Evolutionary conservation across 37 sponge, comb jelly and placozoan genomes (phyloP), one percentile per base, ranked within the genome.

Genomic region (Bolinopsis microptera): DNA sequence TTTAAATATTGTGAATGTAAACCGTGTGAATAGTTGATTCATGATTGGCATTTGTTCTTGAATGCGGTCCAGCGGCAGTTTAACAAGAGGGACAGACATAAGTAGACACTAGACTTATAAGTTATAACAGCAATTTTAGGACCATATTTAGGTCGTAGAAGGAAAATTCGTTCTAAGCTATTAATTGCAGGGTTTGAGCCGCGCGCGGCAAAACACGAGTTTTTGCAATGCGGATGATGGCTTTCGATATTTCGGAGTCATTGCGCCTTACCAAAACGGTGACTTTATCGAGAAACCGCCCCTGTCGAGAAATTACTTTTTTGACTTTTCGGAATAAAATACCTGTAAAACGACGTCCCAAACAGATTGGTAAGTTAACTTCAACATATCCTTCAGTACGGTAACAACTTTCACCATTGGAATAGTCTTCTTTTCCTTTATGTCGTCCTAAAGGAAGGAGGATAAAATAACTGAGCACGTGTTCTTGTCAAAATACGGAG

Each of bases 271-370:
- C 61, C 5, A 48, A 5, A 18, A 18, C 13, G 13, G 61, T 48
- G 13, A 48, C 9, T 18, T 18, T 48, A 18, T 5, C 5, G 61
- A 48, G 61, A 18, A 13, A 48, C 61, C 13, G 61, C 61, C 61
- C 61, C 61, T 18, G 5, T 48, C 13, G 13, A 48, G 61, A 48
- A 18, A 48, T 18, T 48, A 48, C 13, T 18, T 18, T 18, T 48
- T 48, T 18, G 13, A 13, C 9, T 48, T 5, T 48, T 48, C 61
- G 61, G 13, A 48, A 48, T 48, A 48, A 48, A 18, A 48, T 86
- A 86, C 90, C 90, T 86, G 90, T 39, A 86, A 23, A 8, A 86
- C 90, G 27, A 86, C 90, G 31, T 86, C 90, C 90, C 90, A 86
- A 24, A 86, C 90, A 39, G 61, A n/a, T 48, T 86, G 90, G 31